A percentile compares a stretch with the other conserved stretches of the same genome.
Conservation (phyloP, 2,113 vertebrate species). For the Micronycteris hirsuta region DNA sequence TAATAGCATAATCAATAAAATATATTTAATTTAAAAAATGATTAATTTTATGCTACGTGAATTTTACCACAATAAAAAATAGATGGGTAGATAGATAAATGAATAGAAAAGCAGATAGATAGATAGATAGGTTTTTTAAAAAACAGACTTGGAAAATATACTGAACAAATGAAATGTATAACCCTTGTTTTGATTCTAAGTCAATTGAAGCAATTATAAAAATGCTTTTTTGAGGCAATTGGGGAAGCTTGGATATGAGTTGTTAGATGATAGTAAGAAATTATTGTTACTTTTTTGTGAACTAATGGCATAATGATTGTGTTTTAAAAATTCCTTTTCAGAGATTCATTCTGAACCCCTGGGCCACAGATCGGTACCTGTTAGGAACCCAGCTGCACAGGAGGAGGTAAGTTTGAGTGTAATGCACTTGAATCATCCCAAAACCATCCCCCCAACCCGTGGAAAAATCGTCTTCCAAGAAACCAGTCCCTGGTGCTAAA, state of each 20-base stretch:
- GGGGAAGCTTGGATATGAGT: neutral
- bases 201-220: neutral
- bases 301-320: neutral
- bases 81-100: neutral
- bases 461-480: too few species aligned
- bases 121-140: neutral
- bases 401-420: too few species aligned
- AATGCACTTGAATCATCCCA: too few species aligned
- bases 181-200: constrained; percentile 25
- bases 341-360: neutral
- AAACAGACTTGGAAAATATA: neutral
- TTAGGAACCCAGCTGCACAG: too few species aligned
- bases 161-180: neutral
- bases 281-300: neutral
- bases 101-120: neutral
- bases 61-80: neutral
- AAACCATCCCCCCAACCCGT: too few species aligned
- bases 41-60: neutral
- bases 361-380: too few species aligned
- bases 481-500: too few species aligned
- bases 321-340: neutral
- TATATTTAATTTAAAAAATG: too few species aligned
- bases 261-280: neutral
- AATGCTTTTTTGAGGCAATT: neutral
- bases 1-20: too few species aligned